These are phyloP conservation scores for Lordiphosa clarofinis DNA, from an alignment of 1,140 invertebrate genomes.

Conservation along the genomic window DNA sequence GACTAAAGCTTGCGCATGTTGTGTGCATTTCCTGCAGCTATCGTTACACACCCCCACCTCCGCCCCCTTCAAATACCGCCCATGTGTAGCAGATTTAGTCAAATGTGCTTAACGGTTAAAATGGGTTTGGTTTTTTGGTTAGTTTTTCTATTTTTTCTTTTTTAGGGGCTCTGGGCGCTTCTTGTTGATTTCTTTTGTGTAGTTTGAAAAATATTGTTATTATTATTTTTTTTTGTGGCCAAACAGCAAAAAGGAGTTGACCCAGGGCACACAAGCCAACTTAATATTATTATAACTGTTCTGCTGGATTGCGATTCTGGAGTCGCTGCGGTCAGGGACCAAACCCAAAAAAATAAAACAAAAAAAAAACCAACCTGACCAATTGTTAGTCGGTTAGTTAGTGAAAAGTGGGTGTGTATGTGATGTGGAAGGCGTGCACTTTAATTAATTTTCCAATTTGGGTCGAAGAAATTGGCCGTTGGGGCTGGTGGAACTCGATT, in stretches of 20 bases:
- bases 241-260: conserved; percentile 64
- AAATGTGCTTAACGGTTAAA: conserved; percentile 78
- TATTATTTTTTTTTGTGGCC: conserved; percentile 34
- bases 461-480: conserved; percentile 43
- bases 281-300: conserved; percentile 75
- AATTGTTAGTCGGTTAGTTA: conserved; percentile 70
- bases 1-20: conserved; percentile 41
- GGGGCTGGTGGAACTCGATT: conserved; percentile 12
- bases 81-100: conserved; percentile 76
- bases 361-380: conserved; percentile 63
- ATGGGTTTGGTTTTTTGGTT: conserved; percentile 71
- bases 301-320: conserved; percentile 23
- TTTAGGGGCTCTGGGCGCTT: conserved; percentile 54
- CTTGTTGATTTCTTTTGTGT: conserved; percentile 74
- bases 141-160: conserved; percentile 23
- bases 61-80: conserved; percentile 32
- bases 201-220: conserved; percentile 74
- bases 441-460: conserved; percentile 74
- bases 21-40: conserved; percentile 65
- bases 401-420: conserved; percentile 66
- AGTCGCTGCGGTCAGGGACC: conserved; percentile 70
- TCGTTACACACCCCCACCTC: neutral
- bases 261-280: conserved; percentile 26
- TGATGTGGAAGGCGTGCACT: conserved; percentile 52
- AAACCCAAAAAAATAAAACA: conserved; percentile 53